Percentiles rank a stretch among this genome's conserved stretches.
Evolutionary conservation across 2,797 vertebrate species (phyloP).

Genomic region (Cossypha heuglini): DNA sequence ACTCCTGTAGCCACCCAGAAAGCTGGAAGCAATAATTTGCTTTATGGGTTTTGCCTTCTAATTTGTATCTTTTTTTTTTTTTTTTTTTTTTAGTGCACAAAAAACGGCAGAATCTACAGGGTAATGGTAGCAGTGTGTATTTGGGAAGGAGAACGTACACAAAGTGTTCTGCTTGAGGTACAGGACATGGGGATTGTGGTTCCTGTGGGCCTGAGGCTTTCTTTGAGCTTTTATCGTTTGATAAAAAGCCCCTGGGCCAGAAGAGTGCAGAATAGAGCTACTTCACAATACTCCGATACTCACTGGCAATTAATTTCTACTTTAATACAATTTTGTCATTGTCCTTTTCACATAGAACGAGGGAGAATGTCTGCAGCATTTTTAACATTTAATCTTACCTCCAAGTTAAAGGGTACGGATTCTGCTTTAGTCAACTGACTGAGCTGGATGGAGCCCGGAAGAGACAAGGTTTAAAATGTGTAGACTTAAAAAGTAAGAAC

Average conservation of each 20-base stretch:
- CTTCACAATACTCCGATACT: neutral
- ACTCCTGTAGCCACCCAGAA: neutral
- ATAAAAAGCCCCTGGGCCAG: neutral
- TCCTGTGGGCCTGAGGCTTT: neutral
- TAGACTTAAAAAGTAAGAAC: neutral
- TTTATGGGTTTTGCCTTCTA: neutral
- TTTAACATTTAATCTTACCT: neutral
- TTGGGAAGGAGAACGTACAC: neutral
- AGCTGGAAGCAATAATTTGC: neutral
- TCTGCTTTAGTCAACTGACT: neutral
- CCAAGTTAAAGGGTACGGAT: neutral
- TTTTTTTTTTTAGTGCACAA: neutral
- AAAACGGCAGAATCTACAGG: neutral
- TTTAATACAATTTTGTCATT: neutral
- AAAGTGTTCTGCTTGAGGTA: accelerated
- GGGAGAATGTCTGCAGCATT: neutral
- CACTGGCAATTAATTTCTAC: neutral
- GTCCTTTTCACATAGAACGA: neutral
- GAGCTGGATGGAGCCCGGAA: neutral
- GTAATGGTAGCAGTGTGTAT: neutral
- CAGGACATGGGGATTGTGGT: neutral
- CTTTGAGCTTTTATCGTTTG: neutral
- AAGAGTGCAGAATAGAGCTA: neutral
- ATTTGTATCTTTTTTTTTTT: neutral
- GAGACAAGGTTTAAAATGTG: neutral